phyloP scores from a whole-genome alignment of 2,113 vertebrate species.

The Sorex araneus region DNA sequence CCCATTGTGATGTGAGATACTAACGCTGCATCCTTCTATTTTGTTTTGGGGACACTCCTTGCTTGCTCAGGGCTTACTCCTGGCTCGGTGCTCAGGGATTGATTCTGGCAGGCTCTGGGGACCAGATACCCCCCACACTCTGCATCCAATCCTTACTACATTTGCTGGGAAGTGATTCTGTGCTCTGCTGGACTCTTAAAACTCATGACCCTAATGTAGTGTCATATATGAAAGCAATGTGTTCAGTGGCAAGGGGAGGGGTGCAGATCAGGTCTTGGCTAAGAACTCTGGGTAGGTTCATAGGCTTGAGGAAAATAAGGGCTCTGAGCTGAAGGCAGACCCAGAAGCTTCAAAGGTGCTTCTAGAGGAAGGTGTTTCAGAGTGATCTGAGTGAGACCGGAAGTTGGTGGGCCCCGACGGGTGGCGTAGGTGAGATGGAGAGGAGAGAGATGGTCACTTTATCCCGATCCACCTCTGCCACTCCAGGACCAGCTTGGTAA shows the following conservation, averaged over 20 bases:
- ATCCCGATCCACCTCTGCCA: no score
- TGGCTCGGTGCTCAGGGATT: no score
- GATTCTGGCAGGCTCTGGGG: no score
- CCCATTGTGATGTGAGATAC: neutral
- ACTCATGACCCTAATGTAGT: neutral
- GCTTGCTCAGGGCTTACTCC: no score
- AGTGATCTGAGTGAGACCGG: neutral
- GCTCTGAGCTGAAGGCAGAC: neutral
- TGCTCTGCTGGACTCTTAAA: constrained; percentile 1
- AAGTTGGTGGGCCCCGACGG: neutral
- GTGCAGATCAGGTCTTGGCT: neutral
- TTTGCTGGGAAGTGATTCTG: neutral
- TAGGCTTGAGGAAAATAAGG: neutral
- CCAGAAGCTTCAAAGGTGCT: neutral
- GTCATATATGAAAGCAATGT: neutral
- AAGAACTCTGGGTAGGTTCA: neutral
- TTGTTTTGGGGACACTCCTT: no score
- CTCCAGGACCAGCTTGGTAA: neutral
- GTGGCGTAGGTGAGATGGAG: no score
- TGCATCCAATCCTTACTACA: neutral
- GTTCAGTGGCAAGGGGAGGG: neutral
- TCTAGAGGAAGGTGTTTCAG: neutral
- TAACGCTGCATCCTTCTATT: neutral
- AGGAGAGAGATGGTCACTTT: no score
- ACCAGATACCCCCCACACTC: neutral